Evolutionary conservation across 2,113 vertebrate genomes (phyloP).

Genomic region (Oryzias curvinotus): DNA sequence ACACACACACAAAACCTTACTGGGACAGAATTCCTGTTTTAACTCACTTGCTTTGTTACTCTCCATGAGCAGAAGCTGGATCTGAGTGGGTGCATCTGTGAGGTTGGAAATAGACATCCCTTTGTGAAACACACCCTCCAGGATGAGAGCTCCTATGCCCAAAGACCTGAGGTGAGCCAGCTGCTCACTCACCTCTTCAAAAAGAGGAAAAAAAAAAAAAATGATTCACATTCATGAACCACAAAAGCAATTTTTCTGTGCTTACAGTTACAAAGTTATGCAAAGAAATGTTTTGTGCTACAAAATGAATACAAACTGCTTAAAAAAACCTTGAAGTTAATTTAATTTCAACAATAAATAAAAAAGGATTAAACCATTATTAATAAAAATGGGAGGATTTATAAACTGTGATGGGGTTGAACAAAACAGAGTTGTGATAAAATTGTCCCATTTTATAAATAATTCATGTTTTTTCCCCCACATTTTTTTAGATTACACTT

Average conservation of each 20-base stretch:
- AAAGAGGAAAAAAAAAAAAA: constrained; percentile 3
- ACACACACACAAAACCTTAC: accelerated
- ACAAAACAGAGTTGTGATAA: too few species aligned
- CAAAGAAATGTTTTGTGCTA: too few species aligned
- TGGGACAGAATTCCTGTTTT: background rate
- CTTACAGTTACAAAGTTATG: background rate
- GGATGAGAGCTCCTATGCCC: constrained; percentile 66
- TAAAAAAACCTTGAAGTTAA: too few species aligned
- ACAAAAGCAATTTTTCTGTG: background rate
- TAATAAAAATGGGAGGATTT: too few species aligned
- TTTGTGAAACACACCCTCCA: constrained; percentile 64
- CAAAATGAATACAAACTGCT: too few species aligned
- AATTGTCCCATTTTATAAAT: too few species aligned
- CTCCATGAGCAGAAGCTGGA: constrained; percentile 66
- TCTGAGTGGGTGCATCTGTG: constrained; percentile 50
- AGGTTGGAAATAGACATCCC: constrained; percentile 39
- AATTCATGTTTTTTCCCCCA: too few species aligned
- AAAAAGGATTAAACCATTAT: too few species aligned
- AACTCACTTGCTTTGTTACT: constrained; percentile 63
- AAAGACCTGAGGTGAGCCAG: constrained; percentile 71
- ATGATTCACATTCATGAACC: background rate
- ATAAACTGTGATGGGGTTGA: too few species aligned
- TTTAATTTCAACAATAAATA: too few species aligned
- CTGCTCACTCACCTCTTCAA: constrained; percentile 58
- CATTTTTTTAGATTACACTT: too few species aligned